Evolutionary conservation across 2,113 vertebrate species (phyloP), one percentile per base, ranked within the genome.

Genomic region (Oryzias javanicus): DNA sequence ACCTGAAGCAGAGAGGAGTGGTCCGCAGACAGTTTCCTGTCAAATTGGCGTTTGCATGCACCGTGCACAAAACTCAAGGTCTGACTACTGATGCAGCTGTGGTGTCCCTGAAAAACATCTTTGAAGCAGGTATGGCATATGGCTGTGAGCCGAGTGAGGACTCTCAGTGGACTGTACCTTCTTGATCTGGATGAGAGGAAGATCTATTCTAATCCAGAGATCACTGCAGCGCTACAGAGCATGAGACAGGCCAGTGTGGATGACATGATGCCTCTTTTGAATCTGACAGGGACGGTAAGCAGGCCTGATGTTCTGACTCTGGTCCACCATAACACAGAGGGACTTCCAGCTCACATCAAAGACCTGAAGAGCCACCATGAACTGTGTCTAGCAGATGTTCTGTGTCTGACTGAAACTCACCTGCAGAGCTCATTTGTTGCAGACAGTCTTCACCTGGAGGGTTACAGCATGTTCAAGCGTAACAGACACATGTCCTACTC

Each of bases 61-160:
- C 27, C 3, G 19, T 41, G 1, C 57, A 60, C 6, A 60, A 60
- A 8, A 29, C 27, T 2, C 46, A 60, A 13, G 44, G 56, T 8
- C 27, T 59, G 2, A 49, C 57, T 3, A 49, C 44, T 8, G 6
- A 22, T 41, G n/a, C 27, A 17, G 57, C 46, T 49, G 46, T 41
- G 15, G 46, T 60, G 13, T 49, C 57, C 7, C n/a, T n/a, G 14
- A 19, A 60, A 18, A 24, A 20, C 14, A 49, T 60, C 25, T 59
- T 47, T 47, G 55, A 58, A 58, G 20, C 42, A n/a, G 42, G 55
- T 16, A 58, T 58, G 42, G 55, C 55, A 3, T 58, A 58, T 29
- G 7, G 56, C 56, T 35, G 5, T 58, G 17, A 58, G 56, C 13
- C 29, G 25, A 17, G 44, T 58, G 44, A 58, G 22, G 16, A 18